A percentile compares a stretch with the other conserved stretches of the same genome.
These are phyloP conservation scores for Proisotoma minuta DNA, from an alignment of 2,888 invertebrate genomes.

Conservation along the genomic window DNA sequence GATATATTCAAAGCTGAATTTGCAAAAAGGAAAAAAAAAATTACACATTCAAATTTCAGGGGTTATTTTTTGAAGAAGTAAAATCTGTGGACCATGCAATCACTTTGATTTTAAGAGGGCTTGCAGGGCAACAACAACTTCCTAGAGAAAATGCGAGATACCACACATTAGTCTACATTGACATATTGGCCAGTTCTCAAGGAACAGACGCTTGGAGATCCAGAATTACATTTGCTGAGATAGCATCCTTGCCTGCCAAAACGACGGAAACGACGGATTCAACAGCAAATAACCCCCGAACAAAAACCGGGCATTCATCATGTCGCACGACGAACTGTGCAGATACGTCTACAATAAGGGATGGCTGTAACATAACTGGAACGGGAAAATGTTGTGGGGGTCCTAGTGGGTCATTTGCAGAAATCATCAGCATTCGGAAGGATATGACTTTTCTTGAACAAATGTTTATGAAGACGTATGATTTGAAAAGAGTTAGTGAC, in stretches of 20 bases:
- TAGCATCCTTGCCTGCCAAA: slow-evolving; percentile 37
- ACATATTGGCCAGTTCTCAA: slow-evolving; percentile 18
- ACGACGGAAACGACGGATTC: background rate
- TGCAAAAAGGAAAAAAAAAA: slow-evolving; percentile 1
- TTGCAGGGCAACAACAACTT: slow-evolving; percentile 38
- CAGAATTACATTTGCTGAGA: slow-evolving; percentile 41
- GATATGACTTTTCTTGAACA: slow-evolving; percentile 44
- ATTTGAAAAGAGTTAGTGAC: slow-evolving; percentile 16
- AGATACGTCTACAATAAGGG: background rate
- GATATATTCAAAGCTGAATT: no score
- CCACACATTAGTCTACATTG: slow-evolving; percentile 40
- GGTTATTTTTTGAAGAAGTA: slow-evolving; percentile 30
- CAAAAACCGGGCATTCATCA: background rate
- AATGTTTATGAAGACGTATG: slow-evolving; percentile 37
- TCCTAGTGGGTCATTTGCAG: slow-evolving; percentile 28
- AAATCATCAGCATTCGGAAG: slow-evolving; percentile 37
- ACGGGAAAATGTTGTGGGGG: slow-evolving; percentile 5
- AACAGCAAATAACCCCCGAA: background rate
- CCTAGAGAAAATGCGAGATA: slow-evolving; percentile 31
- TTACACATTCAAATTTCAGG: slow-evolving; percentile 14
- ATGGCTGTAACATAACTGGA: background rate
- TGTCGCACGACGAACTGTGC: background rate
- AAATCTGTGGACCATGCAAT: slow-evolving; percentile 37
- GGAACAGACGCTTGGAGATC: background rate
- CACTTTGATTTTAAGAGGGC: slow-evolving; percentile 33